Conservation (phyloP, 1,140 invertebrate genomes). For the Macrocentrus cingulum region DNA sequence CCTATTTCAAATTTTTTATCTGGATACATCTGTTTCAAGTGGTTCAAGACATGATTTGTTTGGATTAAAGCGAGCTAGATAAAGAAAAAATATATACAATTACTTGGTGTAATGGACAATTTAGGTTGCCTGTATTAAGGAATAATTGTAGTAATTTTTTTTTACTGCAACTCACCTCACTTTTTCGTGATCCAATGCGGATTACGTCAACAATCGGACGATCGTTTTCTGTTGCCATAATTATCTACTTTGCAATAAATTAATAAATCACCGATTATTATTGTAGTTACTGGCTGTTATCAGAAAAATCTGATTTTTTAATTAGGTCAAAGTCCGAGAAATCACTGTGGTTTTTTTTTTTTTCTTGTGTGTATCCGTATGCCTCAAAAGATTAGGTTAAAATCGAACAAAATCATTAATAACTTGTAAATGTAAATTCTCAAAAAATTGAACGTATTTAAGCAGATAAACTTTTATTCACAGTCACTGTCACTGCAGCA, state of each 20-base stretch:
- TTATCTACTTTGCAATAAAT: slow-evolving; percentile 11
- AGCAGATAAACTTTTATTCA: slow-evolving; percentile 30
- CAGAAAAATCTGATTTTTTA: background rate
- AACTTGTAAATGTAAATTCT: background rate
- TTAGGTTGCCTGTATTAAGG: no score
- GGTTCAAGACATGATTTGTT: slow-evolving; percentile 73
- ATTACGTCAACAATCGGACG: slow-evolving; percentile 51
- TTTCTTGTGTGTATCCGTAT: background rate
- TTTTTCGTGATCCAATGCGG: slow-evolving; percentile 68
- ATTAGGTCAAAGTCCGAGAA: slow-evolving; percentile 5
- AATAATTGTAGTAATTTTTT: no score
- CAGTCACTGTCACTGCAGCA: slow-evolving; percentile 50
- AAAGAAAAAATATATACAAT: slow-evolving; percentile 23
- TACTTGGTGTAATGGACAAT: no score
- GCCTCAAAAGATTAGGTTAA: background rate
- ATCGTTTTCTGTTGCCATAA: slow-evolving; percentile 22
- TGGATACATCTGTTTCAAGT: slow-evolving; percentile 68
- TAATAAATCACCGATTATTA: background rate
- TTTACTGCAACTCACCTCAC: slow-evolving; percentile 63
- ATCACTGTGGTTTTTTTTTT: slow-evolving; percentile 3
- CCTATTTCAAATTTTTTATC: slow-evolving; percentile 74
- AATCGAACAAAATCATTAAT: background rate
- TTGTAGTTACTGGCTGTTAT: no score
- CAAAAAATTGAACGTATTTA: background rate
- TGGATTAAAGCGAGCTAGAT: slow-evolving; percentile 77